Evolutionary conservation across 2,797 vertebrate genomes (phyloP), one percentile per base, ranked within the genome.

Genomic region (Sebastes cheni): DNA sequence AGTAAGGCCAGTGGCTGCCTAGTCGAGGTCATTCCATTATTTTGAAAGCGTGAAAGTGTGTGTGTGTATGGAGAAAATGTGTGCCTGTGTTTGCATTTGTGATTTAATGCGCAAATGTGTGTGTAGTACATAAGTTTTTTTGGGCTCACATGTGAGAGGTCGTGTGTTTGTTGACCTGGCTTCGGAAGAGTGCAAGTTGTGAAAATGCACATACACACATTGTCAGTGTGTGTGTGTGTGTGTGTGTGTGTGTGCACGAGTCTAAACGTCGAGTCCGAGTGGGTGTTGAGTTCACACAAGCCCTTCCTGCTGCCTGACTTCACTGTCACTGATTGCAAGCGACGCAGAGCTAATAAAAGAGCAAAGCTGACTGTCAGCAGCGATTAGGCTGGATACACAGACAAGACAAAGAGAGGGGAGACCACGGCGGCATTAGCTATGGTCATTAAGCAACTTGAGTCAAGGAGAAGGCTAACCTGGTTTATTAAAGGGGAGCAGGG

Each of bases 341-440:
- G 97, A 97, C 95, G 77, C 96, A 96, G 94, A 96, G 96, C 96
- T 96, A 97, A 97, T 97, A 97, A 97, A 98, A 97, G 96, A 97
- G 96, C 96, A 97, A 97, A 97, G 96, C 96, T 97, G 92, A 94
- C 96, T 98, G 97, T 98, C 97, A 97, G 96, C 94, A 94, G 92
- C 91, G 95, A 98, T 99, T 98, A 99, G 96, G 92, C 93, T 93
- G 94, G 89, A 94, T 93, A 95, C 91, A 93, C 94, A 95, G 95
- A 97, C 95, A 95, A 97, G 96, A 98, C 97, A 96, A 97, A 97
- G 96, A 96, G 95, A 92, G 90, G 90, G 87, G 93, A 95, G 95
- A 95, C 94, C 96, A 92, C 90, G 23, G 94, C 94, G 73, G 94
- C 96, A 96, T 97, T 97, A 96, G 95, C 96, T 95, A 95, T 96